A percentile compares a stretch with the other conserved stretches of the same genome.
Evolutionary conservation across 2,797 vertebrate species (phyloP).

Genomic region (Acanthis flammea): DNA sequence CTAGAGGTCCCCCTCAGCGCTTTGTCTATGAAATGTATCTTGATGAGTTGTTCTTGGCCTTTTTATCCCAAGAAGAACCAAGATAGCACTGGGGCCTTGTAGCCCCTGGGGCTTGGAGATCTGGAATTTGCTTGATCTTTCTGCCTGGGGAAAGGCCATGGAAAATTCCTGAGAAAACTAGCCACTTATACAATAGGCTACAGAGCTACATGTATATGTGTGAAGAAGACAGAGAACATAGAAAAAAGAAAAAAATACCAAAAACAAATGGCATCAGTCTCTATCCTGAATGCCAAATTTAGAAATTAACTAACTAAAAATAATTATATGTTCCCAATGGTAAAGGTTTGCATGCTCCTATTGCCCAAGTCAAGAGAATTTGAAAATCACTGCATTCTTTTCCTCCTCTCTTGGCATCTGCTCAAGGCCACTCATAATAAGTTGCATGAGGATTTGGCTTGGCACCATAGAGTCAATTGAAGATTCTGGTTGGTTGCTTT

Average conservation of each 20-base stretch:
- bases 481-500: background rate
- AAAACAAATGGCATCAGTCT: accelerated
- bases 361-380: background rate
- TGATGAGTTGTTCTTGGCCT: accelerated
- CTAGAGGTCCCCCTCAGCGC: accelerated
- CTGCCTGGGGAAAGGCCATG: background rate
- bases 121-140: background rate
- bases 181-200: too few relatives aligned
- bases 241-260: background rate
- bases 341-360: background rate
- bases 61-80: background rate
- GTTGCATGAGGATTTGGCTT: background rate
- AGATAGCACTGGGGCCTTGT: accelerated
- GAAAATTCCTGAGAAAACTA: background rate
- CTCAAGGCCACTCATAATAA: background rate
- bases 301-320: background rate
- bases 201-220: background rate
- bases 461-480: background rate
- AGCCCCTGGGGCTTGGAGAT: accelerated
- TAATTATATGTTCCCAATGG: background rate
- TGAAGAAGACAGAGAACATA: background rate
- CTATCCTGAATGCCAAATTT: background rate
- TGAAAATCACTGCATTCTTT: background rate
- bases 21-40: background rate
- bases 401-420: background rate